Conservation (phyloP, 2,888 invertebrate species). For the Drosophila tripunctata region DNA sequence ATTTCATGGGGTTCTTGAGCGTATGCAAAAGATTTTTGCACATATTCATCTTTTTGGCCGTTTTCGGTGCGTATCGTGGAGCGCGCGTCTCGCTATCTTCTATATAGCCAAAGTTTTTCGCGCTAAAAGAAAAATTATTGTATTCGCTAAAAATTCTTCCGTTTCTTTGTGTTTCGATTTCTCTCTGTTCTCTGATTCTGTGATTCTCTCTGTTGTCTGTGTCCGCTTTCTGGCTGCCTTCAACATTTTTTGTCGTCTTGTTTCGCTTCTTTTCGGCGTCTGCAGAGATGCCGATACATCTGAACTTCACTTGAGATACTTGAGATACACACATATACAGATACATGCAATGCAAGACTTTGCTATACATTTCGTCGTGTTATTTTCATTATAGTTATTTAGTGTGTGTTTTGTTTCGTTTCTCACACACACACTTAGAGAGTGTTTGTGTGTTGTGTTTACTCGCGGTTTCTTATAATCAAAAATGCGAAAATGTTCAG, state of each 20-base stretch:
- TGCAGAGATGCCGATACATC: slow-evolving; percentile 59
- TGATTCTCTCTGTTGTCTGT: slow-evolving; percentile 37
- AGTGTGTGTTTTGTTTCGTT: slow-evolving; percentile 53
- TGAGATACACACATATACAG: slow-evolving; percentile 8
- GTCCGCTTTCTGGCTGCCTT: slow-evolving; percentile 23
- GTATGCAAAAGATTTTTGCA: slow-evolving; percentile 84
- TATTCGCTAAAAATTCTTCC: slow-evolving; percentile 38
- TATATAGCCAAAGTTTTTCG: slow-evolving; percentile 65
- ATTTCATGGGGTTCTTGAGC: slow-evolving; percentile 82
- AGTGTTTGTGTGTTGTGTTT: slow-evolving; percentile 1
- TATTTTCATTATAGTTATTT: slow-evolving; percentile 47
- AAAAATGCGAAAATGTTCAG: slow-evolving; percentile 11
- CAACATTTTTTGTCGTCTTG: slow-evolving; percentile 18
- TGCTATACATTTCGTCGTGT: slow-evolving; percentile 43
- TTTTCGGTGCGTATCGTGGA: slow-evolving; percentile 83
- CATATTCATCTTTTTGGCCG: slow-evolving; percentile 84
- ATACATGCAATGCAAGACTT: slow-evolving; percentile 35
- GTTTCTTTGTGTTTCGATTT: slow-evolving; percentile 31
- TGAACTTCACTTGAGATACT: slow-evolving; percentile 51
- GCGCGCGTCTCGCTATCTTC: slow-evolving; percentile 66
- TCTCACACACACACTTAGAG: slow-evolving; percentile 13
- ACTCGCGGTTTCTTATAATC: slow-evolving; percentile 3
- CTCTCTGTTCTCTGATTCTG: slow-evolving; percentile 1
- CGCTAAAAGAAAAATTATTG: slow-evolving; percentile 61
- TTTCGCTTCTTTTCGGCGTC: slow-evolving; percentile 15